A percentile compares a stretch with the other conserved stretches of the same genome.
Evolutionary conservation across 2,888 invertebrate species (phyloP).

Genomic region (Caenorhabditis afra): DNA sequence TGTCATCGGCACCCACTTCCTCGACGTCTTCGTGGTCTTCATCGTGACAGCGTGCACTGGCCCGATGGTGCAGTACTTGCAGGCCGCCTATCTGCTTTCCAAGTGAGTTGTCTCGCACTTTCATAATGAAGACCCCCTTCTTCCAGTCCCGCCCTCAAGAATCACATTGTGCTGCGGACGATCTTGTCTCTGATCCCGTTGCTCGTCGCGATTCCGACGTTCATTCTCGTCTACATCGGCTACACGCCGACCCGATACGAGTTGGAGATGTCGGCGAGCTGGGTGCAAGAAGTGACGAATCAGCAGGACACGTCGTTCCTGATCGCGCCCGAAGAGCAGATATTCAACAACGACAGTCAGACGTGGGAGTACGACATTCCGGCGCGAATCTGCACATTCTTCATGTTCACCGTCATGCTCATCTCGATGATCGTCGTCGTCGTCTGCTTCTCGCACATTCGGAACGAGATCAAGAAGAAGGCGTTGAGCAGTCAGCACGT

Average conservation of each 20-base stretch:
- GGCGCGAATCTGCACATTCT: slow-evolving; percentile 34
- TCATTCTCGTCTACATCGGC: slow-evolving; percentile 19
- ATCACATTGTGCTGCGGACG: slow-evolving; percentile 17
- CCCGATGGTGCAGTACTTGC: slow-evolving; percentile 38
- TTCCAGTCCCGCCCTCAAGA: slow-evolving; percentile 31
- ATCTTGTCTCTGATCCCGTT: slow-evolving; percentile 27
- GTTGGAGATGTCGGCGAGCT: slow-evolving; percentile 10
- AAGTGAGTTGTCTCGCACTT: slow-evolving; percentile 3
- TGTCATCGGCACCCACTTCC: slow-evolving; percentile 12
- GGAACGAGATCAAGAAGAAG: slow-evolving; percentile 20
- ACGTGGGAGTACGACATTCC: slow-evolving; percentile 1
- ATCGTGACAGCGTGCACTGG: slow-evolving; percentile 31
- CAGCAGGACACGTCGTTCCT: slow-evolving; percentile 24
- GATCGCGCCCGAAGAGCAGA: slow-evolving; percentile 26
- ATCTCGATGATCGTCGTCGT: slow-evolving; percentile 27
- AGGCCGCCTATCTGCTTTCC: slow-evolving; percentile 28
- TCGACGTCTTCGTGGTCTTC: slow-evolving; percentile 34
- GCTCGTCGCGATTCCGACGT: slow-evolving; percentile 31
- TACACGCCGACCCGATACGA: slow-evolving; percentile 29
- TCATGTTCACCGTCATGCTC: slow-evolving; percentile 32
- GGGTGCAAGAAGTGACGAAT: slow-evolving; percentile 26
- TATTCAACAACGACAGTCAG: neutral
- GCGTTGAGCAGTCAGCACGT: slow-evolving; percentile 1
- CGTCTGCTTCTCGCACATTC: slow-evolving; percentile 28
- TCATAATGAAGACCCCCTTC: neutral